Evolutionary conservation across 2,888 invertebrate species (phyloP).

Genomic region (Protonemura montana): DNA sequence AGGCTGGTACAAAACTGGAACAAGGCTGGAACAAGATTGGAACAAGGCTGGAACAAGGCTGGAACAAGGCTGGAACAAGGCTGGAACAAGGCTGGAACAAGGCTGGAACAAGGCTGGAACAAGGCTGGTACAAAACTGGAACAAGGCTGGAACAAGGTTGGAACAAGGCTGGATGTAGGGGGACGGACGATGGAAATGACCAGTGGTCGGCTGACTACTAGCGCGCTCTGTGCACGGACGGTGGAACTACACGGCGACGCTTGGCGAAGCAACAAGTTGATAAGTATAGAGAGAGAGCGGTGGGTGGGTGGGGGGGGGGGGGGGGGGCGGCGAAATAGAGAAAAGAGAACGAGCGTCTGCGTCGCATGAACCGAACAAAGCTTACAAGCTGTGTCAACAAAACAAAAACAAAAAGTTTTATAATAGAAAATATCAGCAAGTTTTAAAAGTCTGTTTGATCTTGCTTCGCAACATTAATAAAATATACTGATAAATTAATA

Average conservation of each 20-base stretch:
- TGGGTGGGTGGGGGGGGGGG: too few relatives aligned
- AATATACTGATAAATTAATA: background rate
- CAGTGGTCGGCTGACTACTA: constrained; percentile 10
- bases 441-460: background rate
- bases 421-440: background rate
- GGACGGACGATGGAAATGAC: background rate
- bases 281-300: too few relatives aligned
- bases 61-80: too few relatives aligned
- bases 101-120: too few relatives aligned
- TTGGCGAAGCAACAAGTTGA: constrained; percentile 36
- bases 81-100: too few relatives aligned
- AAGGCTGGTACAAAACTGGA: too few relatives aligned
- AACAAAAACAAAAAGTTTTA: background rate
- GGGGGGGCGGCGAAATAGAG: background rate
- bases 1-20: too few relatives aligned
- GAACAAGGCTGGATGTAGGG: too few relatives aligned
- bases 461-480: background rate
- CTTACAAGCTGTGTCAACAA: background rate
- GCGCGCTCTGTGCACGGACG: constrained; percentile 39
- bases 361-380: background rate
- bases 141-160: too few relatives aligned
- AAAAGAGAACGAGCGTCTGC: background rate
- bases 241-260: constrained; percentile 37
- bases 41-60: too few relatives aligned
- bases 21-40: too few relatives aligned